A percentile compares a stretch with the other conserved stretches of the same genome.
phyloP scores from a whole-genome alignment of 2,888 invertebrate species.

The Tetragnatha montana region DNA sequence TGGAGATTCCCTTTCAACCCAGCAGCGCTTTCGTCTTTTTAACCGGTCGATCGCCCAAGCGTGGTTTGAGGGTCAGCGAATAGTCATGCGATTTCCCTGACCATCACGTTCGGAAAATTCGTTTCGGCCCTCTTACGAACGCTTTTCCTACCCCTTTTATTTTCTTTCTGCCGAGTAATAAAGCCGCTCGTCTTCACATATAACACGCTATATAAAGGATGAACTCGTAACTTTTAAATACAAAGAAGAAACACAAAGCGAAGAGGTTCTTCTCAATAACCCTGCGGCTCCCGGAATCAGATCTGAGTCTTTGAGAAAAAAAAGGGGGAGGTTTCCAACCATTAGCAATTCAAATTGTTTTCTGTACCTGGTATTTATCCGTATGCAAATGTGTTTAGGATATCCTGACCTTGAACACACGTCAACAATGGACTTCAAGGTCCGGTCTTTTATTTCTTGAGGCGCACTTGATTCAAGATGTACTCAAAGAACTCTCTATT shows the following conservation, averaged over 20 bases:
- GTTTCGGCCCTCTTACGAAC: too few relatives aligned
- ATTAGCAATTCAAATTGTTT: conserved; percentile 41
- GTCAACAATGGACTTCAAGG: conserved; percentile 46
- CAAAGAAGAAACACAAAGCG: too few relatives aligned
- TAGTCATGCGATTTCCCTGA: conserved; percentile 41
- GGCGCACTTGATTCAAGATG: conserved; percentile 34
- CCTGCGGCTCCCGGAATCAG: conserved; percentile 18
- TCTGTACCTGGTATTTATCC: conserved; percentile 26
- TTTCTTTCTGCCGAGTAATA: too few relatives aligned
- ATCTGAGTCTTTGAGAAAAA: not conserved
- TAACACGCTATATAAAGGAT: conserved; percentile 5
- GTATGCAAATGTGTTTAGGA: conserved; percentile 50
- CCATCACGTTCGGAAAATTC: conserved; percentile 21
- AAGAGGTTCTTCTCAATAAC: not conserved
- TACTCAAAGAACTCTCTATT: conserved; percentile 31
- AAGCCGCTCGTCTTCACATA: not conserved
- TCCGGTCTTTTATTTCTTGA: conserved; percentile 1
- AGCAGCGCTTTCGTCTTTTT: not conserved
- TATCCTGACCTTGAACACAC: conserved; percentile 37
- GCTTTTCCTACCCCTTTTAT: too few relatives aligned
- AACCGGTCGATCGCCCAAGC: conserved; percentile 41
- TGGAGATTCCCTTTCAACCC: not conserved
- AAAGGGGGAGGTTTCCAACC: conserved; percentile 3
- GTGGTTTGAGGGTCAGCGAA: conserved; percentile 46
- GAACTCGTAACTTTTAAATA: conserved; percentile 14